These are phyloP conservation scores for Lacerta agilis DNA, from an alignment of 2,797 vertebrate genomes.

Conservation along the genomic window DNA sequence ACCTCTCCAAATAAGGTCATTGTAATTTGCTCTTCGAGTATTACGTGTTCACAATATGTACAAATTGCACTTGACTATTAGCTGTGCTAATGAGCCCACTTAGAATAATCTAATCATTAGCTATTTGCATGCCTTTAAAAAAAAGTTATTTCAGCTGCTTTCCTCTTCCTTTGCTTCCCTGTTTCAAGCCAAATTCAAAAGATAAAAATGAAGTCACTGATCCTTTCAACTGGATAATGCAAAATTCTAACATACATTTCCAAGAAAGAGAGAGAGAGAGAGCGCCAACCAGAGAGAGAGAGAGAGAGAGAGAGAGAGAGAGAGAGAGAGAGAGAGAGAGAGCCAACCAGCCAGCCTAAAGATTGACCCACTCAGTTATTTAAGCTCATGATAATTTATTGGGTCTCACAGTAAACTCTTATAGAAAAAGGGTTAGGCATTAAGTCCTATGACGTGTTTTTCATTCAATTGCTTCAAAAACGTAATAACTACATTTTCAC, in stretches of 20 bases:
- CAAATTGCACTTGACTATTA: constrained; percentile 52
- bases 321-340: not conserved
- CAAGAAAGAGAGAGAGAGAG: no score
- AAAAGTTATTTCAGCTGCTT: not conserved
- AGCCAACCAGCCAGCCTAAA: no score
- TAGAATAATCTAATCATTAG: constrained; percentile 47
- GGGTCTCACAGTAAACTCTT: not conserved
- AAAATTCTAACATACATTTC: not conserved
- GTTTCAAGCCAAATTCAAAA: not conserved
- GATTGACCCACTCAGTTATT: not conserved
- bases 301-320: not conserved
- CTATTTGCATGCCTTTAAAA: not conserved
- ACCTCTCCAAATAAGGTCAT: not conserved
- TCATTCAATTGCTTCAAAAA: not conserved
- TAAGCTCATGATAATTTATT: not conserved
- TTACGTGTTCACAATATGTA: constrained; percentile 45
- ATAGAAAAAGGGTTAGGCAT: not conserved
- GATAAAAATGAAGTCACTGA: not conserved
- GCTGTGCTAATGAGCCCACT: constrained; percentile 55
- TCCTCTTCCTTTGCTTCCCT: not conserved
- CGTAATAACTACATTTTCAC: not conserved
- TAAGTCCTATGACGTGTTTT: not conserved
- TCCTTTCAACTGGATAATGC: not conserved
- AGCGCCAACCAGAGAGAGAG: no score
- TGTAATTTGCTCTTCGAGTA: not conserved